Conservation (phyloP, 1,140 invertebrate species). For the Coelopa frigida region DNA sequence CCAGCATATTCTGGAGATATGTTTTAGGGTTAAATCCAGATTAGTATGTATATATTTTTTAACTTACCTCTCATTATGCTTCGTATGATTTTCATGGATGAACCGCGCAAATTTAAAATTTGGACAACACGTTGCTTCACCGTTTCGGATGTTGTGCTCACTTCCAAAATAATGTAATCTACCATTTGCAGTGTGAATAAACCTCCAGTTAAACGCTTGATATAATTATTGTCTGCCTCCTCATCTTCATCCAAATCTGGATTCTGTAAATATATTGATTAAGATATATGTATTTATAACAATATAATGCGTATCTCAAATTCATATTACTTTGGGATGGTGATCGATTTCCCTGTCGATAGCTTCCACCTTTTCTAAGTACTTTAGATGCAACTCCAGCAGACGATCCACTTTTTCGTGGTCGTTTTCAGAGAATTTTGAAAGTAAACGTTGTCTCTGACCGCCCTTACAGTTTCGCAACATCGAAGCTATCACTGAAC, state of each 20-base stretch:
- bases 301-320: neutral
- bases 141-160: constrained; percentile 69
- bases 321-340: constrained; percentile 33
- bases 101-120: constrained; percentile 81
- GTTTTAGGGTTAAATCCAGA: neutral
- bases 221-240: constrained; percentile 77
- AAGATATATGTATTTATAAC: neutral
- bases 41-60: neutral
- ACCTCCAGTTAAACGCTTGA: constrained; percentile 83
- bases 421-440: constrained; percentile 97
- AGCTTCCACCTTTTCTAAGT: constrained; percentile 85
- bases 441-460: constrained; percentile 81
- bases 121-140: constrained; percentile 85
- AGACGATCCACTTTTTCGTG: constrained; percentile 96
- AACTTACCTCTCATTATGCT: constrained; percentile 81
- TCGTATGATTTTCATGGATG: constrained; percentile 88
- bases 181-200: constrained; percentile 93
- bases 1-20: constrained; percentile 81
- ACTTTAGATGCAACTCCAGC: constrained; percentile 95
- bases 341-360: constrained; percentile 73
- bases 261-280: constrained; percentile 19
- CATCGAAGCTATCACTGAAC: constrained; percentile 91
- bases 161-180: constrained; percentile 92
- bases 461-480: constrained; percentile 84
- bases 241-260: constrained; percentile 54